Evolutionary conservation across 2,797 vertebrate species (phyloP), one percentile per base, ranked within the genome.

Genomic region (Oreortyx pictus): DNA sequence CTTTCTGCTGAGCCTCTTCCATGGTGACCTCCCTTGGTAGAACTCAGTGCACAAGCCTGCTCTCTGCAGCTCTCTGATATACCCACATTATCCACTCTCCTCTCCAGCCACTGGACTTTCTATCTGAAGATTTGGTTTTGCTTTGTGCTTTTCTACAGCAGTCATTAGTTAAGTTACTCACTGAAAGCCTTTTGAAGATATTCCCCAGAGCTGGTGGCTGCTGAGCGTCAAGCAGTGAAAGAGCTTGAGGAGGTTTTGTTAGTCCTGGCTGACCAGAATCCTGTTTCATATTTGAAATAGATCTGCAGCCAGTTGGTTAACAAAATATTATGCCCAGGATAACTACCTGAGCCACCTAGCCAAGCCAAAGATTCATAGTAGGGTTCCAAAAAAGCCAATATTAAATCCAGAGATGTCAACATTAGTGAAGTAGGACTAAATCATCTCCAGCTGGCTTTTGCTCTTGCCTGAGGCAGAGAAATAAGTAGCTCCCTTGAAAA

Each of bases 311-410:
- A 0, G 84, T 70, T 93, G 92, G 90, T 91, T 96, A 92, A 86
- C 73, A 94, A 95, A 96, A 94, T 94, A 93, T 94, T 96, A 43
- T 94, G 92, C 77, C 89, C 87, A 73, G 92, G 89, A 70, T 89
- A 94, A 94, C 82, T 82, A 94, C 95, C 90, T 95, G 94, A 94
- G 52, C 85, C 79, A 86, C 90, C 46, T 90, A 0, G 23, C 89
- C 90, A 61, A 94, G 89, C 89, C 87, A 93, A 59, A 88, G 92
- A 93, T 46, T 91, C 89, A 57, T 66, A 78, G 84, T 56, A 88
- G 85, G 62, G 46, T 87, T 93, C 95, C 95, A 96, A 89, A 93
- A 86, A 60, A 92, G 90, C 66, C 95, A 93, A 57, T 92, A 95
- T 92, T 92, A 74, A 93, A 94, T 92, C 94, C 70, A 86, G 50